phyloP scores from a whole-genome alignment of 2,113 vertebrate species.

The Dasypus novemcinctus region DNA sequence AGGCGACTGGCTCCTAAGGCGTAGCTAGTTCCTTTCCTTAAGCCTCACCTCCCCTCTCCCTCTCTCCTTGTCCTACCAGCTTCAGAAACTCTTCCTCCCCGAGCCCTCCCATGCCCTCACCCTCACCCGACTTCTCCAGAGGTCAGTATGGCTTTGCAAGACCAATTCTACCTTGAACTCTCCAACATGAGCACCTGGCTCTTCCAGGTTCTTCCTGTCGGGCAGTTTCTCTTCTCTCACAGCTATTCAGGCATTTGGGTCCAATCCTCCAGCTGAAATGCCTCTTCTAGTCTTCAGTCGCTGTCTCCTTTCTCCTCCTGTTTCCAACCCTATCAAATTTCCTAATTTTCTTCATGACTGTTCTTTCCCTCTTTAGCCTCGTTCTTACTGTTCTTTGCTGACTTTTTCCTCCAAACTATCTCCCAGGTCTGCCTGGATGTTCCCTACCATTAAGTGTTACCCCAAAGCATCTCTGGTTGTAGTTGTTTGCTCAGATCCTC shows the following conservation, averaged over 20 bases:
- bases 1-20: not conserved
- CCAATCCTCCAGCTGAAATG: not conserved
- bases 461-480: not conserved
- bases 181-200: fast-evolving
- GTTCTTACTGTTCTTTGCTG: not conserved
- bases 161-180: not conserved
- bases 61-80: too few relatives aligned
- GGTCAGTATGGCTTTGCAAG: not conserved
- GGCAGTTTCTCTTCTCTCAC: not conserved
- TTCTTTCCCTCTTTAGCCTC: not conserved
- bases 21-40: not conserved
- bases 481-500: not conserved
- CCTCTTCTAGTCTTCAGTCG: not conserved
- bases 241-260: fast-evolving
- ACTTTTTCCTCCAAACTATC: not conserved
- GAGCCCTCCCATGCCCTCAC: too few relatives aligned
- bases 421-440: fast-evolving
- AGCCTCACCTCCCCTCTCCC: not conserved
- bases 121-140: not conserved
- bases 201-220: not conserved
- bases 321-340: not conserved
- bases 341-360: not conserved
- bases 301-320: not conserved
- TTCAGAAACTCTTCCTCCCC: not conserved
- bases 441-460: not conserved